Percentiles rank a stretch among this genome's conserved stretches.
These are phyloP conservation scores for Pseudolaguvia tuberculata DNA, from an alignment of 2,113 vertebrate genomes.

Conservation along the genomic window DNA sequence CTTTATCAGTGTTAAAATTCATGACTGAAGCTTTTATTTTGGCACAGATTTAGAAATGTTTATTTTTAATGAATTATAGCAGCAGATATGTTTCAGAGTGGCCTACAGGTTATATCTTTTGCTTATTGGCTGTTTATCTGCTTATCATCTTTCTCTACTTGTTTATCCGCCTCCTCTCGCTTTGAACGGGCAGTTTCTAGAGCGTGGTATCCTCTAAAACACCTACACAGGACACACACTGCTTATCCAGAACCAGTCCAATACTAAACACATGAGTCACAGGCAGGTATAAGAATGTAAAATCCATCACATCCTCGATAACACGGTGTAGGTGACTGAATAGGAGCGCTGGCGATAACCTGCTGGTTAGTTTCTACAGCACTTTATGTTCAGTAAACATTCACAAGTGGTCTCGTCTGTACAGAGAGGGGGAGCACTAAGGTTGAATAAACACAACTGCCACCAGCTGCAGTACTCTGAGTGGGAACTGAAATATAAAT, in stretches of 20 bases:
- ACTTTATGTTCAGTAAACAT: constrained; percentile 1
- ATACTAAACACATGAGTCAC: constrained; percentile 20
- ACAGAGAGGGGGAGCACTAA: not conserved
- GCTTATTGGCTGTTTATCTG: constrained; percentile 21
- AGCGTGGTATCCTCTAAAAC: constrained; percentile 8
- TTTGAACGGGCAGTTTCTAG: constrained; percentile 4
- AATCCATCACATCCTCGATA: constrained; percentile 3
- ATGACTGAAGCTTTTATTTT: no score
- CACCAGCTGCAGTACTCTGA: not conserved
- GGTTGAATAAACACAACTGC: constrained; percentile 16
- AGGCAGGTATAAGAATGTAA: not conserved
- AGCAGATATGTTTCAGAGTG: constrained; percentile 10
- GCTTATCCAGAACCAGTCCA: constrained; percentile 6
- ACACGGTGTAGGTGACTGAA: not conserved
- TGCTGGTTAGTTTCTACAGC: not conserved
- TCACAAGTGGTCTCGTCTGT: constrained; percentile 5
- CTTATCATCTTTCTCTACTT: constrained; percentile 29
- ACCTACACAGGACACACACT: constrained; percentile 35
- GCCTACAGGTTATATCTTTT: constrained; percentile 32
- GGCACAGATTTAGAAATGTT: not conserved
- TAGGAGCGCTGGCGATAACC: not conserved
- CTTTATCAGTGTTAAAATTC: no score
- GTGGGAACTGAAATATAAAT: not conserved
- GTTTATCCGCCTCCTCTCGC: constrained; percentile 16
- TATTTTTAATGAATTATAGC: not conserved